These are phyloP conservation scores for Trematomus loennbergii DNA, from an alignment of 2,113 vertebrate species.

Conservation along the genomic window DNA sequence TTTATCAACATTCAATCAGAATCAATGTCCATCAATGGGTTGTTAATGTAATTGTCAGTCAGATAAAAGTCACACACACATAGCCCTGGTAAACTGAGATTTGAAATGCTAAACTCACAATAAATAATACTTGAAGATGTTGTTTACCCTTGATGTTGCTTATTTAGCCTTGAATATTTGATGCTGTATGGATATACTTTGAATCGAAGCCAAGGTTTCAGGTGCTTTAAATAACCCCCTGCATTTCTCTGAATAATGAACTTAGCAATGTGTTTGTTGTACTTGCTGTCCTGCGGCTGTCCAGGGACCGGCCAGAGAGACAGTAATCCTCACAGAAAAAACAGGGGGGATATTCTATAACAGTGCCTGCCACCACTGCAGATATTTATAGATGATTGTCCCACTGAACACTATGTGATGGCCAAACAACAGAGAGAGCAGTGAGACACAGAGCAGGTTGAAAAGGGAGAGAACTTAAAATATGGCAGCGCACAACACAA, in stretches of 20 bases:
- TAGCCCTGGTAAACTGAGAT: not conserved
- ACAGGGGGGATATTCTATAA: slow-evolving; percentile 63
- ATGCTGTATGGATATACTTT: not conserved
- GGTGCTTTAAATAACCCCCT: slow-evolving; percentile 1
- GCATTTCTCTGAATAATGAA: slow-evolving; percentile 6
- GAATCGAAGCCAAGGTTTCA: not conserved
- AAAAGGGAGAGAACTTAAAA: slow-evolving; percentile 8
- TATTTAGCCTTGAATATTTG: not conserved
- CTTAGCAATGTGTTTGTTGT: slow-evolving; percentile 35
- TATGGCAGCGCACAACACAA: not conserved
- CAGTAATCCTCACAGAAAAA: slow-evolving; percentile 51
- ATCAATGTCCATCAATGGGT: not conserved
- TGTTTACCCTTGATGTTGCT: not conserved
- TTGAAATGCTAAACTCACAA: not conserved
- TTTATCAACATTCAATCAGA: not conserved
- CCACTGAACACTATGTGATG: slow-evolving; percentile 43
- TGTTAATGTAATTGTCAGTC: not conserved
- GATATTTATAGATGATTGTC: slow-evolving; percentile 79
- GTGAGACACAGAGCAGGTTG: slow-evolving; percentile 30
- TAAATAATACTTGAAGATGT: not conserved
- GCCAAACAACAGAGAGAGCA: slow-evolving; percentile 52
- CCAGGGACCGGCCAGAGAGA: slow-evolving; percentile 29
- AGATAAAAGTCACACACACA: not conserved
- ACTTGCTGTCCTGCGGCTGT: slow-evolving; percentile 30
- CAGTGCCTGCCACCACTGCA: slow-evolving; percentile 35